Evolutionary conservation across 2,113 vertebrate species (phyloP), one percentile per base, ranked within the genome.

Genomic region (Lutjanus erythropterus): DNA sequence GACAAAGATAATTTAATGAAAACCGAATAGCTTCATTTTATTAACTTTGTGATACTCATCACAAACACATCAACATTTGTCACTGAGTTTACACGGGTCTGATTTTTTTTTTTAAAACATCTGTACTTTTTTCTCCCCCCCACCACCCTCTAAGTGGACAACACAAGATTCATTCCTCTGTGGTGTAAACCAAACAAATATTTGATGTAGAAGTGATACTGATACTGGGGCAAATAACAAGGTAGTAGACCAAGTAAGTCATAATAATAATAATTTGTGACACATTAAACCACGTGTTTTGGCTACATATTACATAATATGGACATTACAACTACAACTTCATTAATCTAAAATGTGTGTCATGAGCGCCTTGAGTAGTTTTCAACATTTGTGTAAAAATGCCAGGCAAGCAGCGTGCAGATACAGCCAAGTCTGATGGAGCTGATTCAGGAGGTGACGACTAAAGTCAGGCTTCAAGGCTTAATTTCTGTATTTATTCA

Each of bases 171-270:
- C 9, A 21, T 35, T 33, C 18, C 52, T 35, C 19, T 66, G 37
- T 5, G 18, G 25, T 53, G 46, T 41, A 44, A 55, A 56, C 39
- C 47, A 46, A 76, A 47, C 68, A 47, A 47, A 59, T 44, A 44
- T 29, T 9, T 33, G 1, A 46, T 71, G 14, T 41, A 37, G 8
- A 25, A 12, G 9, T 1, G 31, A 15, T 49, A 49, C 44, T 60
- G 29, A 19, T 60, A 25, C 9, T 15, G 9, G 31, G 11, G n/a
- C 41, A 35, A 46, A 71, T 25, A 25, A 39, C n/a, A 53, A 39
- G 19, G 25, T 9, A 29, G 62, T 46, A 14, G 21, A 27, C 21
- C 8, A 16, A 61, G 7, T 53, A 4, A 21, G n/a, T n/a, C n/a
- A 42, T 11, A 52, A 39, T 12, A 47, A 50, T 50, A 8, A 41